Percentiles rank a stretch among this genome's conserved stretches.
Conservation (phyloP, 2,888 invertebrate species). For the Elegia similella region DNA sequence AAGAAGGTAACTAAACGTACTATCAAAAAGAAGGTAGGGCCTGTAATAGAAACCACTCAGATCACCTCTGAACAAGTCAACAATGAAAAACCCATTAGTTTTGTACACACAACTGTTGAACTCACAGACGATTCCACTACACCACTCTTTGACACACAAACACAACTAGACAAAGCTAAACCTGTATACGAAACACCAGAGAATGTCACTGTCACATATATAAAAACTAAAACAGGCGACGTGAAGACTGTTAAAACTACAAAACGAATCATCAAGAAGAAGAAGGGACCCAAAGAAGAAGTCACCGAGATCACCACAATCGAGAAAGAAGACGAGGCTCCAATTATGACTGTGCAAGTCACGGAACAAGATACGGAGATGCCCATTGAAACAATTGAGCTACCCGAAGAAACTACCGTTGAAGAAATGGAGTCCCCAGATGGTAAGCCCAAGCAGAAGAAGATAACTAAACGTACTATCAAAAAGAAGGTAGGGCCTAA, state of each 20-base stretch:
- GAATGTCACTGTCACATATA: conserved; percentile 32
- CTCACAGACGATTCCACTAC: conserved; percentile 28
- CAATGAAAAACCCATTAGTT: conserved; percentile 50
- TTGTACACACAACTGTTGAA: conserved; percentile 44
- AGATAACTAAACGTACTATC: conserved; percentile 25
- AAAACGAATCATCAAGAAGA: conserved; percentile 34
- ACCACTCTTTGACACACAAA: conserved; percentile 27
- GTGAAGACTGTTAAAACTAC: conserved; percentile 30
- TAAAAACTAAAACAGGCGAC: conserved; percentile 27
- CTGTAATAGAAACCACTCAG: conserved; percentile 53
- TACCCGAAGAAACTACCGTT: conserved; percentile 52
- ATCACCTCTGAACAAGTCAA: conserved; percentile 44
- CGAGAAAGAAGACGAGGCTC: conserved; percentile 32
- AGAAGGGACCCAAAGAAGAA: conserved; percentile 51
- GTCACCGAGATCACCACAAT: conserved; percentile 64
- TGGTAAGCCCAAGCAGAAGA: conserved; percentile 42
- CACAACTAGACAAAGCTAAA: conserved; percentile 21
- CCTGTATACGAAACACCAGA: conserved; percentile 31
- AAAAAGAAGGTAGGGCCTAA: conserved; percentile 35
- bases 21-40: conserved; percentile 37
- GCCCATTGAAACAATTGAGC: conserved; percentile 29
- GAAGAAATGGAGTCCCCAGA: conserved; percentile 40
- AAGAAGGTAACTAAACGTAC: conserved; percentile 44
- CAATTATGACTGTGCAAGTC: conserved; percentile 31
- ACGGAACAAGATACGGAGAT: conserved; percentile 30